Conservation (phyloP, 2,797 vertebrate genomes). For the Ceyx erithaca region DNA sequence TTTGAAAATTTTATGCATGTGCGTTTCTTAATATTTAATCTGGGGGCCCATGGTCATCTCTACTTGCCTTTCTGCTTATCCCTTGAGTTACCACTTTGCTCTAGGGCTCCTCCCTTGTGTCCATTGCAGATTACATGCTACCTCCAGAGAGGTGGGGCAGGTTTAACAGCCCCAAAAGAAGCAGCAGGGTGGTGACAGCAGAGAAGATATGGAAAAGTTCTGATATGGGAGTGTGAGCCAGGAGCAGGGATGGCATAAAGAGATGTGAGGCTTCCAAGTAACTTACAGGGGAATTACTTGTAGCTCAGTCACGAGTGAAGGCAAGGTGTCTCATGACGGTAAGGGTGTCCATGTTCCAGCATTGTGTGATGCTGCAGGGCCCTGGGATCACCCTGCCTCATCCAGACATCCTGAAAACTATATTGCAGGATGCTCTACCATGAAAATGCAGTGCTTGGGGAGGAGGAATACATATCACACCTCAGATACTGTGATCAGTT, state of each 20-base stretch:
- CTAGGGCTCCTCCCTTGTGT: slow-evolving; percentile 17
- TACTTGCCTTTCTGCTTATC: slow-evolving; percentile 12
- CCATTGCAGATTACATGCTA: slow-evolving; percentile 37
- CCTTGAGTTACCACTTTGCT: neutral
- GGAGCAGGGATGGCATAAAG: neutral
- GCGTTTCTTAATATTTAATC: neutral
- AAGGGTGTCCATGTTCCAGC: neutral
- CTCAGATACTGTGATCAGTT: neutral
- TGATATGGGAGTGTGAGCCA: neutral
- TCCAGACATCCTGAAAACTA: neutral
- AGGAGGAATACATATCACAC: neutral
- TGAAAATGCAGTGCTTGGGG: neutral
- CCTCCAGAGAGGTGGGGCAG: slow-evolving; percentile 31
- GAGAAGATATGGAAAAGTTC: neutral
- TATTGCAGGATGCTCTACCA: neutral
- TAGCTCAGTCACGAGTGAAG: neutral
- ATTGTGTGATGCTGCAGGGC: neutral
- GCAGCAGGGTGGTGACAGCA: slow-evolving; percentile 24
- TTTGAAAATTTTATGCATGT: neutral
- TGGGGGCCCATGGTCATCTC: neutral
- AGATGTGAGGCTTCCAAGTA: slow-evolving; percentile 13
- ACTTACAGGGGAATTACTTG: neutral
- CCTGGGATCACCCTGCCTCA: neutral
- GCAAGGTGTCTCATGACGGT: neutral
- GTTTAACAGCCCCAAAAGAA: slow-evolving; percentile 16